Evolutionary conservation across 1,140 invertebrate genomes (phyloP), one percentile per base, ranked within the genome.

Genomic region (Riptortus pedestris): DNA sequence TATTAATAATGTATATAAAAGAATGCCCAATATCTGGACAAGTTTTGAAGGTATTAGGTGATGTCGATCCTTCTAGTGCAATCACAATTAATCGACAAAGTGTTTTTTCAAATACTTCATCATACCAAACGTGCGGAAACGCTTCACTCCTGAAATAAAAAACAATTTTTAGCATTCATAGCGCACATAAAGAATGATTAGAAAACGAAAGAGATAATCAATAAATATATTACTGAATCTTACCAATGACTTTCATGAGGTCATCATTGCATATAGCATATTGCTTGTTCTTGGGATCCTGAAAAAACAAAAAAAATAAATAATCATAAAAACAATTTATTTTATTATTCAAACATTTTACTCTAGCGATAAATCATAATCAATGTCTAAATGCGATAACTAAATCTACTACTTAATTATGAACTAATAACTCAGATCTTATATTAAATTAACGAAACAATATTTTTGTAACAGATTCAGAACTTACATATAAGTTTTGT

Each of bases 61-160:
- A 31, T 59, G 28, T 59, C 28, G 31, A 59, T 59, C 18, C 28
- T 59, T 38, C 33, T 38, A 59, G 28, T 59, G 57, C 33, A 33
- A 18, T 31, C 28, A 20, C 26, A n/a, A 29, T 59, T 70, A 71
- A 67, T 68, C 69, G 45, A 87, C 76, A 77, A 96, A 93, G 77
- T 96, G 91, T 67, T 86, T 83, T 76, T 93, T 93, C 65, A 96
- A 79, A 75, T 91, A 91, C 74, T 95, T 95, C 87, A 96, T 91
- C 91, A 95, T 95, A 69, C 89, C 90, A 69, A 93, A 94, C 43
- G 88, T 92, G 70, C 89, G 83, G 81, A 94, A 93, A 67, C 90
- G 84, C 73, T 92, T 91, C 0, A 88, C 85, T 22, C 90, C 77
- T 79, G 69, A 45, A 71, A 70, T 0, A 7, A 28, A n/a, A n/a